A percentile compares a stretch with the other conserved stretches of the same genome.
Conservation (phyloP, 1,140 invertebrate genomes). For the Heliconius eleuchia region DNA sequence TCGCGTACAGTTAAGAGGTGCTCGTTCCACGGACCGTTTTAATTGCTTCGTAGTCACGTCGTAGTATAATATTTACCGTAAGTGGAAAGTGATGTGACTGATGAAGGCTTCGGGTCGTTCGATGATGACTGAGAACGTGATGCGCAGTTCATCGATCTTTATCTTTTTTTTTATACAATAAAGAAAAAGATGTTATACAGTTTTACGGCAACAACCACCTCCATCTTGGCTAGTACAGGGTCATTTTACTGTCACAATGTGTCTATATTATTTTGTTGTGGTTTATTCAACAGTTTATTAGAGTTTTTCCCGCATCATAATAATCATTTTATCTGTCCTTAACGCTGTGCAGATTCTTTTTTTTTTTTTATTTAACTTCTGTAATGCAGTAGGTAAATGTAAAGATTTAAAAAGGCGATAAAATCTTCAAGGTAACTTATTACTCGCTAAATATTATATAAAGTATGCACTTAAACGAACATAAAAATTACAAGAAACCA, state of each 20-base stretch:
- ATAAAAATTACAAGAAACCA: slow-evolving; percentile 22
- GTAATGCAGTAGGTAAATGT: slow-evolving; percentile 9
- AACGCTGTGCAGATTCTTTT: not conserved
- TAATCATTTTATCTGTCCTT: not conserved
- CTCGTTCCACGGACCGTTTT: slow-evolving; percentile 70
- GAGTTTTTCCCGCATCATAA: not conserved
- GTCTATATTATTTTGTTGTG: slow-evolving; percentile 8
- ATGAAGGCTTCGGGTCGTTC: not conserved
- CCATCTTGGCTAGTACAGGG: not conserved
- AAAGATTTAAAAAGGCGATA: slow-evolving; percentile 6
- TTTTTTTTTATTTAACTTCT: not conserved
- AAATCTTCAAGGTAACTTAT: slow-evolving; percentile 10
- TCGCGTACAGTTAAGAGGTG: slow-evolving; percentile 69
- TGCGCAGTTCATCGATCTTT: slow-evolving; percentile 8
- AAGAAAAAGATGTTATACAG: not conserved
- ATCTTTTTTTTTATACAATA: too few relatives aligned
- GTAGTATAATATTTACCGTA: slow-evolving; percentile 68
- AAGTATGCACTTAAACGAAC: slow-evolving; percentile 17
- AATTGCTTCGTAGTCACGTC: slow-evolving; percentile 75
- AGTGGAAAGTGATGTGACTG: slow-evolving; percentile 69
- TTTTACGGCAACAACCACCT: not conserved
- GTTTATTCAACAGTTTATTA: slow-evolving; percentile 4
- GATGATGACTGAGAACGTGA: not conserved
- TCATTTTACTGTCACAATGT: slow-evolving; percentile 15
- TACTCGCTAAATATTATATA: slow-evolving; percentile 26